A percentile compares a stretch with the other conserved stretches of the same genome.
Conservation (phyloP, 2,113 vertebrate genomes). For the Fukomys damarensis region DNA sequence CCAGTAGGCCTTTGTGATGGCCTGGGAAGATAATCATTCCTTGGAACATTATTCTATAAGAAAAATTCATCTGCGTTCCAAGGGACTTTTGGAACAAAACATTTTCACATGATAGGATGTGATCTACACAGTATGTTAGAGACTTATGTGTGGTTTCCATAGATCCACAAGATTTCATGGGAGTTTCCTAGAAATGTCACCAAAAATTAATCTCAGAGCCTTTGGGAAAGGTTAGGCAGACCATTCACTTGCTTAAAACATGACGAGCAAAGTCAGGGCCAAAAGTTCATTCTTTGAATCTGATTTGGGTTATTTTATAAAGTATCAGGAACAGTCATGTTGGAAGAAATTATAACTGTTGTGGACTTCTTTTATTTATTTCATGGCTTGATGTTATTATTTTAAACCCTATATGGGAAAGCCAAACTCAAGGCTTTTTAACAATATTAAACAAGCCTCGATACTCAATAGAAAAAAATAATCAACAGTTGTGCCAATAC, state of each 20-base stretch:
- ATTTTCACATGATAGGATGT: constrained; percentile 61
- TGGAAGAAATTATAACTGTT: constrained; percentile 25
- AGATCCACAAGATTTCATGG: constrained; percentile 56
- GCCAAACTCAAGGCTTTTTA: constrained; percentile 33
- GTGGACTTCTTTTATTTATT: constrained; percentile 48
- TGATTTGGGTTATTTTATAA: constrained; percentile 59
- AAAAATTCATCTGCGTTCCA: constrained; percentile 72
- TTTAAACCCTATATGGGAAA: constrained; percentile 51
- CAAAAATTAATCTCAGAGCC: constrained; percentile 62
- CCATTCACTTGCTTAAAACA: constrained; percentile 26
- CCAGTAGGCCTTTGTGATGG: constrained; percentile 61
- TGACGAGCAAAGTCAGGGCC: neutral
- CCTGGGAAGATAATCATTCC: constrained; percentile 62
- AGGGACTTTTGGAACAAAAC: constrained; percentile 57
- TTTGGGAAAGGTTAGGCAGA: constrained; percentile 10
- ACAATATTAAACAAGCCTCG: neutral
- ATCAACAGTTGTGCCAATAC: neutral
- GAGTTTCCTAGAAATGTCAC: constrained; percentile 66
- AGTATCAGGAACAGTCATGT: constrained; percentile 40
- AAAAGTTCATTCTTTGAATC: constrained; percentile 53
- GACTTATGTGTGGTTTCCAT: constrained; percentile 56
- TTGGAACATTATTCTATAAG: constrained; percentile 63
- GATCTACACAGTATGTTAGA: constrained; percentile 37
- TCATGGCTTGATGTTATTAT: constrained; percentile 17
- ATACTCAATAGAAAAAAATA: neutral